Conservation (phyloP, 92 coral and sea anemone species). For the Epizoanthus ramosus region DNA sequence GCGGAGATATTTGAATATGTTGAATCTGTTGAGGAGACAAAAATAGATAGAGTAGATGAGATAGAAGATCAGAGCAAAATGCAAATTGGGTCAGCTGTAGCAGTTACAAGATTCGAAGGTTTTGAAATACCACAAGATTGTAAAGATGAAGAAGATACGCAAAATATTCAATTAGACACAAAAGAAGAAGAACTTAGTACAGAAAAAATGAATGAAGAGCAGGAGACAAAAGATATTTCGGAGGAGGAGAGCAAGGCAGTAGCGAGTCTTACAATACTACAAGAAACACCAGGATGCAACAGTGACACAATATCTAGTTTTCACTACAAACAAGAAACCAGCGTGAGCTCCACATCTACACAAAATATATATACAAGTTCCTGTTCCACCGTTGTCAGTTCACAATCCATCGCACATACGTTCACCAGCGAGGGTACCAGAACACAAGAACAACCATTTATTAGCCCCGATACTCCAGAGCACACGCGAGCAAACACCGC, state of each 20-base stretch:
- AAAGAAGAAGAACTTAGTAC: neutral
- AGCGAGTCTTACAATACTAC: neutral
- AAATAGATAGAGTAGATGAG: neutral
- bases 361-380: slow-evolving; percentile 6
- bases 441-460: neutral
- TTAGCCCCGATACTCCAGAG: slow-evolving; percentile 4
- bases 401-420: slow-evolving; percentile 10
- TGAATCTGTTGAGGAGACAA: slow-evolving; percentile 29
- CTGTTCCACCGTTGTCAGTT: neutral
- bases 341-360: slow-evolving; percentile 1
- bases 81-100: neutral
- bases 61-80: slow-evolving; percentile 2
- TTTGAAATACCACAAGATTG: neutral
- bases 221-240: neutral
- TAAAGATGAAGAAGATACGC: neutral
- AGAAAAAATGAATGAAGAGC: neutral
- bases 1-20: slow-evolving; percentile 41
- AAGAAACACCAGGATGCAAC: neutral
- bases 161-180: neutral
- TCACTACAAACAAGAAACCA: neutral
- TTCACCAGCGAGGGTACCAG: neutral
- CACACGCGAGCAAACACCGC: neutral
- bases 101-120: neutral
- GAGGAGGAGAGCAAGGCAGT: neutral
- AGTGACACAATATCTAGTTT: neutral